Conservation (phyloP, 2,113 vertebrate species). For the Polypterus bichir region DNA sequence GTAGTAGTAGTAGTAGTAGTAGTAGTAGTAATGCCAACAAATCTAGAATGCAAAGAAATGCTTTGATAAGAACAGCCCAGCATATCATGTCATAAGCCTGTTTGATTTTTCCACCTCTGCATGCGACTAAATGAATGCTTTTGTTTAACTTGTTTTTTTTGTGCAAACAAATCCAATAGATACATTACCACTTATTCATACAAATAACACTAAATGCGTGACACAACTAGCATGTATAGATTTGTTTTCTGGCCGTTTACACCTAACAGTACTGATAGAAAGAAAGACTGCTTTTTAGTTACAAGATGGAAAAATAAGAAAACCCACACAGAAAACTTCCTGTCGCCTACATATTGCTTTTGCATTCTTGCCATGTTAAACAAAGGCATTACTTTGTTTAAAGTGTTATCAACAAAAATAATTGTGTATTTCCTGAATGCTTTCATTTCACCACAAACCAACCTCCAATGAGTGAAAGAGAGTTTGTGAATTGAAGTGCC, state of each 20-base stretch:
- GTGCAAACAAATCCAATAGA: too few relatives aligned
- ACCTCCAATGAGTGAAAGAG: conserved; percentile 4
- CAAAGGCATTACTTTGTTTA: background rate
- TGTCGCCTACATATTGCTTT: conserved; percentile 13
- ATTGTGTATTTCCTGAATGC: conserved; percentile 18
- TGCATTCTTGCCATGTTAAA: conserved; percentile 4
- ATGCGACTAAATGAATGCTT: too few relatives aligned
- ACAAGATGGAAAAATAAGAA: conserved; percentile 11
- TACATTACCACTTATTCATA: too few relatives aligned
- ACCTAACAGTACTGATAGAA: conserved; percentile 11
- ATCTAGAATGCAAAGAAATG: too few relatives aligned
- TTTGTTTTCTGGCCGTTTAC: background rate
- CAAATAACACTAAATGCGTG: too few relatives aligned
- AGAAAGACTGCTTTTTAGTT: conserved; percentile 9
- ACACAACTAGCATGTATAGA: background rate
- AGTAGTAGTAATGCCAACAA: too few relatives aligned
- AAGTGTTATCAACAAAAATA: conserved; percentile 17
- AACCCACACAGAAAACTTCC: conserved; percentile 13
- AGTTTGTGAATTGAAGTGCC: conserved; percentile 15
- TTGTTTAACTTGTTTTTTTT: too few relatives aligned
- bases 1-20: too few relatives aligned
- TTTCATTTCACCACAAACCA: conserved; percentile 10
- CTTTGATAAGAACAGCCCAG: too few relatives aligned
- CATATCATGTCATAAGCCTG: too few relatives aligned
- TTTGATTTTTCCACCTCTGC: too few relatives aligned